A percentile compares a stretch with the other conserved stretches of the same genome.
Conservation (phyloP, 2,113 vertebrate genomes). For the Eulacestoma nigropectus region DNA sequence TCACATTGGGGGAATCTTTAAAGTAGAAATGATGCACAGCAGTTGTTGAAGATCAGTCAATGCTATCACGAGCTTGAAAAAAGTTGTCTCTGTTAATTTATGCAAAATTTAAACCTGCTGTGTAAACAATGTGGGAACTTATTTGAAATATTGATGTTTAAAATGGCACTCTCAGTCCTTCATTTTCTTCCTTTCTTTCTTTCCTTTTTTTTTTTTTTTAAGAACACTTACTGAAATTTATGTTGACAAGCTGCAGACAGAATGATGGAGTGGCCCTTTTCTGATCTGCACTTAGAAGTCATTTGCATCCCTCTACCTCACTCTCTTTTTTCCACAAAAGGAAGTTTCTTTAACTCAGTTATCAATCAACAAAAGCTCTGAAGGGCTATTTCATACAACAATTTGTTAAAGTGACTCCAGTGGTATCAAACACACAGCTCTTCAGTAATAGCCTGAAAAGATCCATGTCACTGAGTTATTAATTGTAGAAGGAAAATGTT, state of each 20-base stretch:
- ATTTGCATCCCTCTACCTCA: conserved; percentile 35
- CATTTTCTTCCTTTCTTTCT: not conserved
- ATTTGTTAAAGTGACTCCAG: conserved; percentile 42
- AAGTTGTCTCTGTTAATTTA: not conserved
- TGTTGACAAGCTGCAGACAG: conserved; percentile 14
- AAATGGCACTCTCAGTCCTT: not conserved
- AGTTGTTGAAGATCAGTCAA: not conserved
- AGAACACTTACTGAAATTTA: not conserved
- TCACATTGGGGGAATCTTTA: not conserved
- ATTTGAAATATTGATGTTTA: not conserved
- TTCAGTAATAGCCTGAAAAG: conserved; percentile 35
- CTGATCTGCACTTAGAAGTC: conserved; percentile 35
- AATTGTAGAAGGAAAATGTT: conserved; percentile 18
- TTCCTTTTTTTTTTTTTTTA: not conserved
- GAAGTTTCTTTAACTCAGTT: conserved; percentile 37
- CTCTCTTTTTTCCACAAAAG: not conserved
- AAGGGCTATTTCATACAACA: conserved; percentile 35
- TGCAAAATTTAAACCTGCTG: not conserved
- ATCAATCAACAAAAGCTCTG: conserved; percentile 50
- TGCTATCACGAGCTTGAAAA: not conserved
- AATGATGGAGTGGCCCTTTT: conserved; percentile 32
- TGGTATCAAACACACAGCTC: conserved; percentile 20
- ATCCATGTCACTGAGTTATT: conserved; percentile 46
- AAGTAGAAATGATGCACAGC: not conserved
- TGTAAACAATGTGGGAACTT: not conserved